phyloP scores from a whole-genome alignment of 2,113 vertebrate species.

The Argyrosomus japonicus region DNA sequence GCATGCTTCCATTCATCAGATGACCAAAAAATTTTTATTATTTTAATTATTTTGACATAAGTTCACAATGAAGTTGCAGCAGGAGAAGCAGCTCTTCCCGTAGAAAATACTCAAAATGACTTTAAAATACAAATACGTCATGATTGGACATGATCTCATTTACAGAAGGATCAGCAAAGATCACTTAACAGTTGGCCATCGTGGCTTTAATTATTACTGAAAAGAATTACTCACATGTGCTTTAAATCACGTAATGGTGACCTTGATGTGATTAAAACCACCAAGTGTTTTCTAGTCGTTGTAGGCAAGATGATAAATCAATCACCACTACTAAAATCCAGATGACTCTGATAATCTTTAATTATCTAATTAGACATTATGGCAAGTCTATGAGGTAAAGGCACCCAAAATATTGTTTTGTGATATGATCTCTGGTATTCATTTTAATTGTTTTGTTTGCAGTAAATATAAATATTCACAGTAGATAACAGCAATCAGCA shows the following conservation, averaged over 20 bases:
- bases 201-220: not conserved
- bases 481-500: constrained; percentile 41
- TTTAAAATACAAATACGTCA: not conserved
- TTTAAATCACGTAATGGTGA: not conserved
- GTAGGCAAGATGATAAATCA: not conserved
- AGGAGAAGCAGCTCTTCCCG: not conserved
- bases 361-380: not conserved
- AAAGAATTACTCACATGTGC: too few species aligned
- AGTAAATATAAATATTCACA: constrained; percentile 58
- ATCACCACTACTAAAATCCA: not conserved
- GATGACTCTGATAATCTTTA: not conserved
- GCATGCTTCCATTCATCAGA: too few species aligned
- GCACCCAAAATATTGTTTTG: constrained; percentile 55
- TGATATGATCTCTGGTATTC: constrained; percentile 5
- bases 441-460: not conserved
- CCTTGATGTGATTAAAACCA: not conserved
- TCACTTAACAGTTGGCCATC: not conserved
- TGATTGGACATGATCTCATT: not conserved
- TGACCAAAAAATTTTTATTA: too few species aligned
- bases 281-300: not conserved
- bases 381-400: constrained; percentile 46
- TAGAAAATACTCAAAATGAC: not conserved
- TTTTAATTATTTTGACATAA: not conserved
- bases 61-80: not conserved
- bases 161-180: not conserved